Base-by-base conservation (phyloP, 2,888 invertebrate genomes). In the Vandiemenella viatica region DNA sequence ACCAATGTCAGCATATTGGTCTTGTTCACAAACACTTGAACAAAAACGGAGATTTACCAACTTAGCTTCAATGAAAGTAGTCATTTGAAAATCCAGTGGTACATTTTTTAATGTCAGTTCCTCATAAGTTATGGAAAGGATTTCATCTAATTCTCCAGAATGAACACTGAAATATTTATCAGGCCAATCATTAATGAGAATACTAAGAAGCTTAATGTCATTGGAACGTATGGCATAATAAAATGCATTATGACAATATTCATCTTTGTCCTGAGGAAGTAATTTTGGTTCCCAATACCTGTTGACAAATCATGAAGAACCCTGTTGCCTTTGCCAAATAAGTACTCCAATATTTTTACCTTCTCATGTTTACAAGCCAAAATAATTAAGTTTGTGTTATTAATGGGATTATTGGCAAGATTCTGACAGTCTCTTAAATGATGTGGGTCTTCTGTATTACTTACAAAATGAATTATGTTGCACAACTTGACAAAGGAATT, bases 151-250 rank as follows among this genome's bases (percentile, higher is more conserved):
- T 45, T 54, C 22, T 46, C 3, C 18, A 49, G 43, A 16, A 37
- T n/a, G n/a, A n/a, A n/a, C n/a, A n/a, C n/a, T n/a, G n/a, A 53
- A 47, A 40, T 40, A 46, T 13, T 46, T 46, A 18, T 26, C 46
- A 37, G 55, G 53, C 51, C 51, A 53, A 41, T 53, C 47, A 32
- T 43, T 21, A 22, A 58, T 55, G 5, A 59, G 45, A 17, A 40
- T 53, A 15, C 54, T 40, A 19, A 58, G 42, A 10, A 59, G 37
- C 22, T 55, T 32, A 20, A 51, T 23, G 41, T 54, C 54, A n/a
- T 50, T 45, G 19, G 55, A 55, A 37, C 58, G 53, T 37, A 59
- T 57, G 23, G 57, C 54, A 52, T 58, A 57, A 45, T 59, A 59
- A 53, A 58, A 58, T 17, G 53, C 55, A 48, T 54, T 55, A 41